phyloP scores from a whole-genome alignment of 1,140 invertebrate genomes.

The Platorchestia sp. region DNA sequence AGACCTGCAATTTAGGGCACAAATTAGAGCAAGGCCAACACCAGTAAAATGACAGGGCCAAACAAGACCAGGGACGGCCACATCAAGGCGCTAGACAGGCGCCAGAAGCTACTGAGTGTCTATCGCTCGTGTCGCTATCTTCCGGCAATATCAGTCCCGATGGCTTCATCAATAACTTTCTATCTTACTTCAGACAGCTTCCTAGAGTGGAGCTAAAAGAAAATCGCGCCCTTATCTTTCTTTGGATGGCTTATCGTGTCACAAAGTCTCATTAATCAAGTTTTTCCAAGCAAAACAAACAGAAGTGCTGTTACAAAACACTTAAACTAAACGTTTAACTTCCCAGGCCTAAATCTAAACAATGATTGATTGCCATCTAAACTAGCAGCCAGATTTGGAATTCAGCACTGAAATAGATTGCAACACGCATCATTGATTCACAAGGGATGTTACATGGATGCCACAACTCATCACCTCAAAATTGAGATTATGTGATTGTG shows the following conservation, averaged over 20 bases:
- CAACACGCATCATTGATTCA: not conserved
- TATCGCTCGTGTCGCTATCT: not conserved
- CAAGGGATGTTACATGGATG: not conserved
- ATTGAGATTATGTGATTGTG: no score
- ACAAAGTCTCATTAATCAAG: conserved; percentile 3
- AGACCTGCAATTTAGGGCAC: no score
- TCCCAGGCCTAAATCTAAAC: not conserved
- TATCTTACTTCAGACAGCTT: conserved; percentile 2
- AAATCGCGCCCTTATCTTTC: not conserved
- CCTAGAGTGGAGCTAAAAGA: not conserved
- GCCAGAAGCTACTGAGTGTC: not conserved
- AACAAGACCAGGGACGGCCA: no score
- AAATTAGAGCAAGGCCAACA: no score
- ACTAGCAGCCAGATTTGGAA: not conserved
- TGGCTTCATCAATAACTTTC: conserved; percentile 2
- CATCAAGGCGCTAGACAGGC: not conserved
- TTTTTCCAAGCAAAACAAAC: not conserved
- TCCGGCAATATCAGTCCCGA: not conserved
- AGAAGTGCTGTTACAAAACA: not conserved
- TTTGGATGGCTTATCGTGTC: conserved; percentile 27
- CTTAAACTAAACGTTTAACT: not conserved
- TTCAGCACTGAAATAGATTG: not conserved
- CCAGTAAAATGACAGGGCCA: no score
- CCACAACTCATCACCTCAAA: not conserved
- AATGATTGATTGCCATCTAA: not conserved